These are phyloP conservation scores for Meiosimyza platycephala DNA, from an alignment of 2,888 invertebrate genomes.

Conservation along the genomic window DNA sequence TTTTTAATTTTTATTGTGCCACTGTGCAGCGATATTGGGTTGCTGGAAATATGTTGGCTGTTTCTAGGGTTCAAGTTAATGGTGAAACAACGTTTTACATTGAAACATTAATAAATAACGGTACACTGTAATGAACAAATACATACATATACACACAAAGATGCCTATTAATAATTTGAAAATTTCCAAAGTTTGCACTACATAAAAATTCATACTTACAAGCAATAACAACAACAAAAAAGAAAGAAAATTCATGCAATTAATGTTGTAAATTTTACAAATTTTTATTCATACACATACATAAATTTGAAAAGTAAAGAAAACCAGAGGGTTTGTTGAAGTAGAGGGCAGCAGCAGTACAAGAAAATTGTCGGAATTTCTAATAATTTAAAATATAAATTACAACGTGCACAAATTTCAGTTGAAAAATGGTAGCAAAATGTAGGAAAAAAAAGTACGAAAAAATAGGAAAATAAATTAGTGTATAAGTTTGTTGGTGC, in stretches of 20 bases:
- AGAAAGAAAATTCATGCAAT: slow-evolving; percentile 14
- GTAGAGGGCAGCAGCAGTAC: slow-evolving; percentile 10
- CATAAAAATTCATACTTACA: slow-evolving; percentile 1
- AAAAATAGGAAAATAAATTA: slow-evolving; percentile 21
- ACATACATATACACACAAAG: slow-evolving; percentile 12
- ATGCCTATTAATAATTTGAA: slow-evolving; percentile 19
- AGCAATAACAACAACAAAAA: slow-evolving; percentile 42
- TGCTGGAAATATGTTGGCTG: no score
- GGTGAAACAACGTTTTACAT: slow-evolving; percentile 11
- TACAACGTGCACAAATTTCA: slow-evolving; percentile 6
- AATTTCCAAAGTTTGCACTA: not conserved
- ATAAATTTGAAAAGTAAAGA: not conserved
- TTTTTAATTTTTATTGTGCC: no score
- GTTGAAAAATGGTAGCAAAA: slow-evolving; percentile 1
- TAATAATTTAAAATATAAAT: slow-evolving; percentile 26
- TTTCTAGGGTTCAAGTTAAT: not conserved
- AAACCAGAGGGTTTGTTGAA: not conserved
- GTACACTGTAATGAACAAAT: slow-evolving; percentile 31
- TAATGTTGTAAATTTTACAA: slow-evolving; percentile 22
- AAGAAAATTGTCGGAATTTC: slow-evolving; percentile 14
- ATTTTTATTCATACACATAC: slow-evolving; percentile 12
- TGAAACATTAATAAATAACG: slow-evolving; percentile 26
- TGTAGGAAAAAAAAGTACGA: not conserved
- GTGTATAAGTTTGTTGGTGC: not conserved
- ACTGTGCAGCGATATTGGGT: no score